phyloP scores from a whole-genome alignment of 2,888 invertebrate species.

The Cosmia pyralina region DNA sequence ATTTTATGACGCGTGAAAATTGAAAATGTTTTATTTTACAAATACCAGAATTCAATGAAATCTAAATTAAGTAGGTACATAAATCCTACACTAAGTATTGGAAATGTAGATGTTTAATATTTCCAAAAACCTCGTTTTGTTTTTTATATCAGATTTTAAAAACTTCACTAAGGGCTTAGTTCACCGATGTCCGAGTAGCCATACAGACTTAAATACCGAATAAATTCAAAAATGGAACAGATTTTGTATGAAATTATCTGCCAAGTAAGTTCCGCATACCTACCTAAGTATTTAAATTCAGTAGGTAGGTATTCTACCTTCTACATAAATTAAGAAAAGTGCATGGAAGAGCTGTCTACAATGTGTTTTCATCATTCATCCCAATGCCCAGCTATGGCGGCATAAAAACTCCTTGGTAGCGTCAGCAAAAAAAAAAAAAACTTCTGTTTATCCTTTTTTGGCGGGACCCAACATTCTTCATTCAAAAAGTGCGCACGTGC shows the following conservation, averaged over 20 bases:
- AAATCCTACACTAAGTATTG: not conserved
- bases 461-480: conserved; percentile 28
- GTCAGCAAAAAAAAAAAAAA: conserved; percentile 6
- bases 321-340: not conserved
- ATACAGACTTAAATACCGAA: too few species aligned
- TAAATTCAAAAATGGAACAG: too few species aligned
- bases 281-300: not conserved
- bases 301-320: not conserved
- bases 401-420: conserved; percentile 1
- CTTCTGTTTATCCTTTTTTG: conserved; percentile 20
- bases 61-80: not conserved
- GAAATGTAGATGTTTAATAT: not conserved
- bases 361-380: not conserved
- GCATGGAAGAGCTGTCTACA: not conserved
- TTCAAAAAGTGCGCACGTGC: conserved; percentile 49
- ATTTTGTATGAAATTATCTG: too few species aligned
- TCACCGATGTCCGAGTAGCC: too few species aligned
- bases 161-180: too few species aligned
- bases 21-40: not conserved
- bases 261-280: too few species aligned
- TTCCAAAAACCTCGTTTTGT: not conserved
- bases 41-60: not conserved
- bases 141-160: not conserved
- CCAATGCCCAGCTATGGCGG: not conserved
- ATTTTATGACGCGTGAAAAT: not conserved